Evolutionary conservation across 2,113 vertebrate genomes (phyloP).

Genomic region (Choloepus hoffmanni): DNA sequence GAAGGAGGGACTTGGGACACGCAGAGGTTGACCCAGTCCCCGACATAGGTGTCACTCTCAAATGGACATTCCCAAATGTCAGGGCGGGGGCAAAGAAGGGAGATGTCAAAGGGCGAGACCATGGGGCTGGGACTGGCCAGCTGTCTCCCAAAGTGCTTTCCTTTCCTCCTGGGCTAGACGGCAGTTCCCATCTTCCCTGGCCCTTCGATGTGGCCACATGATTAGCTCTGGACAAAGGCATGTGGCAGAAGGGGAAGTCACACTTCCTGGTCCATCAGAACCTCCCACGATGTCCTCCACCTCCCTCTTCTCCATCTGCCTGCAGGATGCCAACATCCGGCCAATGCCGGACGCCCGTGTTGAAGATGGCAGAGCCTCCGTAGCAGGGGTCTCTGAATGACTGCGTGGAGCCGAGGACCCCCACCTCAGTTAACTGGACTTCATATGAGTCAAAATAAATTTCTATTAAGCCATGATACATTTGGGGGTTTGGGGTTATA

Average conservation of each 20-base stretch:
- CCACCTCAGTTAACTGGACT: neutral
- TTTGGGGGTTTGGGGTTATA: rapidly evolving
- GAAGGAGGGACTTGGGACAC: neutral
- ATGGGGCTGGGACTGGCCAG: neutral
- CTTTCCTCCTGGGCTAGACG: neutral
- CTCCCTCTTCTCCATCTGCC: neutral
- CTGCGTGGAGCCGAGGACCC: neutral
- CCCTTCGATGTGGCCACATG: neutral
- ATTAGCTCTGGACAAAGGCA: neutral
- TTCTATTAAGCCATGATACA: neutral
- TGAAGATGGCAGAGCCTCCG: neutral
- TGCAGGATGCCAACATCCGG: neutral
- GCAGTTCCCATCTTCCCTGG: neutral
- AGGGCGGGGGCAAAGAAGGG: neutral
- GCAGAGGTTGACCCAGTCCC: neutral
- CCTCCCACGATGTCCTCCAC: neutral
- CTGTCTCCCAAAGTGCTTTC: neutral
- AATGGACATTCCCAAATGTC: neutral
- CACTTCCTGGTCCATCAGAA: neutral
- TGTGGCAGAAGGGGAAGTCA: neutral
- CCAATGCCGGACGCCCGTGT: rapidly evolving
- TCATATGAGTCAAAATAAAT: neutral
- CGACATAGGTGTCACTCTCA: neutral
- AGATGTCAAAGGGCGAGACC: neutral
- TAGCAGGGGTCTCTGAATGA: neutral